phyloP scores from a whole-genome alignment of 2,888 invertebrate species.

The Acrobasis consociella region DNA sequence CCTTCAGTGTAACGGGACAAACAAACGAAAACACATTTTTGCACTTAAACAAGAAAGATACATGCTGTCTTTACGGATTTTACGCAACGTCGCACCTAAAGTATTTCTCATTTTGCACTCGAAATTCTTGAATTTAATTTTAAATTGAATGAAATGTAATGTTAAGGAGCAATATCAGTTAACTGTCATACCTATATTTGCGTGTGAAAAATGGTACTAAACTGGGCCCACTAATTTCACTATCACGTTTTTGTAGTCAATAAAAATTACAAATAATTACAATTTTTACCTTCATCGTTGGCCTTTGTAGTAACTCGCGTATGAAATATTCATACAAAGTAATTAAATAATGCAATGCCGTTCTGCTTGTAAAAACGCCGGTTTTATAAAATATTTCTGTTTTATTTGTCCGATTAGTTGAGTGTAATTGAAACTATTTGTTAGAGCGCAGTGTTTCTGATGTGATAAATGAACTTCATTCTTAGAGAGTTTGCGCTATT shows the following conservation, averaged over 20 bases:
- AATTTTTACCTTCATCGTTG: constrained; percentile 58
- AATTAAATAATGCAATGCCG: constrained; percentile 62
- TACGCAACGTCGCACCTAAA: constrained; percentile 14
- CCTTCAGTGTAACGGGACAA: background rate
- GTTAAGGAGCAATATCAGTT: background rate
- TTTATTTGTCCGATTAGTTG: constrained; percentile 31
- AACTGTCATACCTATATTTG: background rate
- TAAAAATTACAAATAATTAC: constrained; percentile 42
- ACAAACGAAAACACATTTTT: constrained; percentile 10
- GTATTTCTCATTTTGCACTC: constrained; percentile 11
- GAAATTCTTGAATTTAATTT: background rate
- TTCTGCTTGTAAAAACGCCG: constrained; percentile 43
- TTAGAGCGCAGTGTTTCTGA: constrained; percentile 20
- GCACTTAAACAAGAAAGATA: constrained; percentile 19
- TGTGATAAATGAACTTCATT: constrained; percentile 12
- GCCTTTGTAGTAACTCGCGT: constrained; percentile 59
- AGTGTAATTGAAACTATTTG: constrained; percentile 19
- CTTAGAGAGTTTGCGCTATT: constrained; percentile 1
- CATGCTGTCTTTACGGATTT: constrained; percentile 14
- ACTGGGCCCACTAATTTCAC: constrained; percentile 10
- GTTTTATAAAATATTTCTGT: constrained; percentile 27
- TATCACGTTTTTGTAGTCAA: constrained; percentile 25
- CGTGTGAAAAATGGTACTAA: constrained; percentile 11
- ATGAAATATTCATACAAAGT: constrained; percentile 62
- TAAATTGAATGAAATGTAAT: constrained; percentile 1